Base-by-base conservation (phyloP, 30 jellyfish, hydroid and myxozoan species). In the Chironex yamaguchii region DNA sequence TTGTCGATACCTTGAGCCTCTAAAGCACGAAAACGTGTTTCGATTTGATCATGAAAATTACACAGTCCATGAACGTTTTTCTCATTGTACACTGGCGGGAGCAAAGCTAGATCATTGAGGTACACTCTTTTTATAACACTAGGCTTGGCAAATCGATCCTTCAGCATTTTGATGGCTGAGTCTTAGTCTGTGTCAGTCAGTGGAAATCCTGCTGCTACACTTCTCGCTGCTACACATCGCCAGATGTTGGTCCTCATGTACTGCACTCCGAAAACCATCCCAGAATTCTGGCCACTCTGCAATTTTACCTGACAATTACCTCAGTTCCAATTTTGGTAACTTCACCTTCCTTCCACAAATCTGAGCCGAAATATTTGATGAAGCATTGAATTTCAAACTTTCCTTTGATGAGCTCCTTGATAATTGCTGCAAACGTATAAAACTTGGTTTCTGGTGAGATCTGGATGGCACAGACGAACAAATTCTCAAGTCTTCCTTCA, bases 201-300 rank as follows among this genome's bases (percentile, higher is more conserved):
- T n/a, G n/a, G n/a, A n/a, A n/a, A n/a, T n/a, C n/a, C n/a, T n/a
- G n/a, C n/a, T n/a, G n/a, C n/a, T n/a, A n/a, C n/a, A n/a, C n/a
- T n/a, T n/a, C n/a, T n/a, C n/a, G n/a, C n/a, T n/a, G n/a, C n/a
- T n/a, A n/a, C n/a, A n/a, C n/a, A n/a, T 70, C 36, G 84, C 84
- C 1, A 32, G 67, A 6, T 34, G 71, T 17, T 11, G 17, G 17
- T 70, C 84, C 9, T 35, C 84, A 21, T 70, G 84, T 4, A 70
- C 71, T 1, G 70, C 84, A 23, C 84, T 70, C 1, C 36, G 3
- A 34, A 70, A 70, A 1, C 84, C 84, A 36, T 70, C 84, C 84
- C 84, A 70, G 27, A 70, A 70, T 22, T 70, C 84, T 21, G 3
- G 70, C 84, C 84, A 70, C 33, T 70, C 84, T 34, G 84, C 84